Conservation (phyloP, 2,888 invertebrate species). For the Luffia ferchaultella region DNA sequence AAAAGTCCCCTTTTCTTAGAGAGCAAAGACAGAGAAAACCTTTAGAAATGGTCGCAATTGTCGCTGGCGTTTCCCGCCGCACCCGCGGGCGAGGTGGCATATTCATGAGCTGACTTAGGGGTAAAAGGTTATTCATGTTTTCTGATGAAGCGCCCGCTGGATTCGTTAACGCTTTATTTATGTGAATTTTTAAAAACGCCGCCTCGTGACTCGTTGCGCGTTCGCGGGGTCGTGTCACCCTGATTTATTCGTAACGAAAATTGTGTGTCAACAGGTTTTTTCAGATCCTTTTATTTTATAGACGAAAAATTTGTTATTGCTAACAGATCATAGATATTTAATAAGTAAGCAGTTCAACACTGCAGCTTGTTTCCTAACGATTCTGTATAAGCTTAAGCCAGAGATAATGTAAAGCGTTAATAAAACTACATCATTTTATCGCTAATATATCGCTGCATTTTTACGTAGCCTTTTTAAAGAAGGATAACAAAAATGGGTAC, state of each 20-base stretch:
- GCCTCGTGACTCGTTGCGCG: neutral
- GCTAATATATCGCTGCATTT: too few species aligned
- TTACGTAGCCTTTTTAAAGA: too few species aligned
- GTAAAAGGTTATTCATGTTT: slow-evolving; percentile 21
- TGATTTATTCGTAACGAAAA: neutral
- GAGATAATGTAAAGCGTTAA: neutral
- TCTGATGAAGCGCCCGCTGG: neutral
- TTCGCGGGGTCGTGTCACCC: neutral
- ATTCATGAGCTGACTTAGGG: slow-evolving; percentile 14
- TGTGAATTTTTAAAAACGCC: neutral
- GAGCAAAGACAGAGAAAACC: slow-evolving; percentile 2
- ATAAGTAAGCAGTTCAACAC: too few species aligned
- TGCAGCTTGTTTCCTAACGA: too few species aligned
- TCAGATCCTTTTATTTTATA: too few species aligned
- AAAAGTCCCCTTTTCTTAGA: slow-evolving; percentile 1
- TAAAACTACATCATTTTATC: too few species aligned
- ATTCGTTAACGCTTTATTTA: neutral
- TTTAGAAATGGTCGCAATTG: slow-evolving; percentile 2
- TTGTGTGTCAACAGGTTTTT: neutral
- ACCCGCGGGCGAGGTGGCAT: slow-evolving; percentile 7
- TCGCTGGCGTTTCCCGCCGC: neutral
- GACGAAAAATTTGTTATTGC: too few species aligned
- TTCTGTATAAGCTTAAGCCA: too few species aligned
- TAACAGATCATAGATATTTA: too few species aligned
- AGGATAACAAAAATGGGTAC: too few species aligned